Base-by-base conservation (phyloP, 2,888 invertebrate genomes). In the Brachyptera putata region DNA sequence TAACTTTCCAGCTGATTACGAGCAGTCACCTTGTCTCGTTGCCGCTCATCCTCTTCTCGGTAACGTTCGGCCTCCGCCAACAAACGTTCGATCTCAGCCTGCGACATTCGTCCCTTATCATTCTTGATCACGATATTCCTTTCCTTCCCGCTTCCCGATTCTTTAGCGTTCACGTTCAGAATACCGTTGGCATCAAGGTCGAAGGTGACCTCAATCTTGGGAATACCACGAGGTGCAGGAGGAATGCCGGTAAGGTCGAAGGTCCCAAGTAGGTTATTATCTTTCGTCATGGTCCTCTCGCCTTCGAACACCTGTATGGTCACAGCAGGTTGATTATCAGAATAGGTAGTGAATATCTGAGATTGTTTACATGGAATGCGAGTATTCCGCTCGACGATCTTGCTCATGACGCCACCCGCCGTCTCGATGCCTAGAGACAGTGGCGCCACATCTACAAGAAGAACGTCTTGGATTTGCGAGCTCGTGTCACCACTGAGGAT, bases 71-170 rank as follows among this genome's bases (percentile, higher is more conserved):
- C 90, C 61, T 91, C 91, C 9, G 80, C 73, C 21, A 91, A 76
- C 91, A 91, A 93, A 65, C 86, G 82, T 67, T 94, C 91, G 58
- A 93, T 93, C 58, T 94, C 92, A 13, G 84, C 86, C 72, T 91
- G 90, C 61, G 85, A 87, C 11, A 93, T 78, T 3, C 92, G 82
- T 0, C 91, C 91, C 70, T 89, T 91, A 70, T 93, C 92, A 69
- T 92, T 93, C 2, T 88, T 88, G 61, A 93, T 93, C 26, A 89
- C 90, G 64, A 93, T 91, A 68, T 86, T 84, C 70, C 90, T 89
- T 0, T 84, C 83, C 61, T 84, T 85, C 1, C 80, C 80, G 0
- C 91, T 89, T 66, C 89, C 87, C 68, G 79, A 83, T 68, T 93
- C 92, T 61, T 72, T 72, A 13, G 69, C 70, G 3, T 69, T 67